These are phyloP conservation scores for Gavia stellata DNA, from an alignment of 2,113 vertebrate species.

Conservation along the genomic window DNA sequence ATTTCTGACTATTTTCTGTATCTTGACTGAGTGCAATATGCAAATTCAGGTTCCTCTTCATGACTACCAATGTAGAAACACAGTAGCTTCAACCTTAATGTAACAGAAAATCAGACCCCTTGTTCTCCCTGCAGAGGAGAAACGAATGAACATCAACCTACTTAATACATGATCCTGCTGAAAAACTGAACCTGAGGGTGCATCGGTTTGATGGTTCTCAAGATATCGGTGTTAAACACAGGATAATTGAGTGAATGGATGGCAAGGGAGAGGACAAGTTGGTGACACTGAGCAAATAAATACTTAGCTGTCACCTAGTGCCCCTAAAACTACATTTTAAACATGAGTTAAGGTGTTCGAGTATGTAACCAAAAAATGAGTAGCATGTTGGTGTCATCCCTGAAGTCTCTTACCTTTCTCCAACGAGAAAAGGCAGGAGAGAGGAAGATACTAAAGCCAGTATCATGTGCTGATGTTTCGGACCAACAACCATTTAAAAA, in stretches of 20 bases:
- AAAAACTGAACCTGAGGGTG: background rate
- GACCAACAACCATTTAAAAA: background rate
- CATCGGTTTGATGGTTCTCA: background rate
- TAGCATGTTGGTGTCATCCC: background rate
- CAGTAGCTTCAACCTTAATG: background rate
- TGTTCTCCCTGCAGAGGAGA: background rate
- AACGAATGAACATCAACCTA: background rate
- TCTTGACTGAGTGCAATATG: background rate
- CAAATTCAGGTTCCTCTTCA: background rate
- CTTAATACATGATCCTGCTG: background rate
- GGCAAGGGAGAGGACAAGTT: background rate
- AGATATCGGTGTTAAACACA: background rate
- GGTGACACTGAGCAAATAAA: background rate
- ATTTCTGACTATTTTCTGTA: background rate
- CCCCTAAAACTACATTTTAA: background rate
- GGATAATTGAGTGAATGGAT: background rate
- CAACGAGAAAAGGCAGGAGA: background rate
- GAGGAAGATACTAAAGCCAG: background rate
- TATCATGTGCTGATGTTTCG: background rate
- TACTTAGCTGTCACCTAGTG: background rate
- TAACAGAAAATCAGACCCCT: background rate
- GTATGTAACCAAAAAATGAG: background rate
- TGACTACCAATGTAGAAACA: background rate
- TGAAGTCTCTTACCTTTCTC: background rate
- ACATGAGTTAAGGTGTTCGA: background rate